Evolutionary conservation across 2,113 vertebrate species (phyloP).

Genomic region (Tylochromis polylepis): DNA sequence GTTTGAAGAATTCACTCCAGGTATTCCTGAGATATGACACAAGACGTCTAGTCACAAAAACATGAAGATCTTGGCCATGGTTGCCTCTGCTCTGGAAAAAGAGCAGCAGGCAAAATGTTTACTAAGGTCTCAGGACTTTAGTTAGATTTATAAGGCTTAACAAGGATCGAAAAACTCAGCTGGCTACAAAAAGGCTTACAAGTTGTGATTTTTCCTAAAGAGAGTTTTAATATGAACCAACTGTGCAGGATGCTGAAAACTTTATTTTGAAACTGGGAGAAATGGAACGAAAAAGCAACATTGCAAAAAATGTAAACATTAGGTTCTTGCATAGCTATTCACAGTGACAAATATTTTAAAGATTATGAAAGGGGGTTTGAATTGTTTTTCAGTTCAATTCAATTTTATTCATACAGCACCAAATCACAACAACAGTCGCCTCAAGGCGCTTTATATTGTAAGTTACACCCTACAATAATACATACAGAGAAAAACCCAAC

Average conservation of each 20-base stretch:
- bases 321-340: background rate
- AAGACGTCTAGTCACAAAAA: fast-evolving
- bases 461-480: no score
- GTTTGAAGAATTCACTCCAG: background rate
- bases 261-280: background rate
- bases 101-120: background rate
- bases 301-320: background rate
- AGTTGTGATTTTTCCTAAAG: background rate
- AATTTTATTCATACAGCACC: no score
- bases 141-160: background rate
- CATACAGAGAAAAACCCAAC: no score
- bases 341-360: background rate
- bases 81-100: background rate
- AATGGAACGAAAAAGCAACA: background rate
- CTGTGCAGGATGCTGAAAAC: background rate
- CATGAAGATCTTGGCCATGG: background rate
- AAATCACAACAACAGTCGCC: no score
- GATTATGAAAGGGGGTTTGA: background rate
- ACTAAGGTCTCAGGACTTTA: background rate
- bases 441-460: no score
- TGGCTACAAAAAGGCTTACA: background rate
- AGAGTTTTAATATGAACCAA: background rate
- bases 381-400: no score
- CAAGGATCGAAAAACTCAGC: background rate
- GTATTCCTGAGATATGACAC: background rate